Evolutionary conservation across 1,140 invertebrate species (phyloP).

Genomic region (Eufriesea mexicana): DNA sequence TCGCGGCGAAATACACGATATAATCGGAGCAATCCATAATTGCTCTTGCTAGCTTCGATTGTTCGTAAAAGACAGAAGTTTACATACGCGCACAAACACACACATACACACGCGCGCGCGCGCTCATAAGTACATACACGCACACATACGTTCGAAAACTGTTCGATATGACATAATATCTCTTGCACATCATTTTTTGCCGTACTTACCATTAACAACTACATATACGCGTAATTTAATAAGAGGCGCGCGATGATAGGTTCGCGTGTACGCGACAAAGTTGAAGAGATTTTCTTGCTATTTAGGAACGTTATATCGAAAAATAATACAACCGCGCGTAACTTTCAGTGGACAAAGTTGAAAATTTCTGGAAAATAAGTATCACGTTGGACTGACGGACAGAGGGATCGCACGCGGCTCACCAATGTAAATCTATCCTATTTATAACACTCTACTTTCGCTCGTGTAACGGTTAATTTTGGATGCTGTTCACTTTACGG

Average conservation of each 20-base stretch:
- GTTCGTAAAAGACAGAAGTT: constrained; percentile 68
- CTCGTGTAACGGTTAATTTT: not conserved
- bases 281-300: constrained; percentile 64
- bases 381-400: constrained; percentile 18
- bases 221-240: constrained; percentile 54
- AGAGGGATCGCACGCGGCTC: no score
- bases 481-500: not conserved
- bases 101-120: not conserved
- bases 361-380: constrained; percentile 60
- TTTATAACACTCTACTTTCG: not conserved
- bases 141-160: constrained; percentile 51
- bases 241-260: constrained; percentile 73
- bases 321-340: constrained; percentile 68
- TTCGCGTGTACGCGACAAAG: constrained; percentile 52
- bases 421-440: not conserved
- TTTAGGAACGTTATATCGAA: constrained; percentile 80
- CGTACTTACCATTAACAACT: not conserved
- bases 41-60: constrained; percentile 72
- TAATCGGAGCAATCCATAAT: no score
- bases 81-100: constrained; percentile 61
- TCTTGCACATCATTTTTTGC: constrained; percentile 41
- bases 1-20: not conserved
- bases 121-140: constrained; percentile 52
- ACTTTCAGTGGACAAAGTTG: constrained; percentile 68
- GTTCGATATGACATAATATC: constrained; percentile 79